Conservation (phyloP, 2,113 vertebrate genomes). For the Antennarius striatus region DNA sequence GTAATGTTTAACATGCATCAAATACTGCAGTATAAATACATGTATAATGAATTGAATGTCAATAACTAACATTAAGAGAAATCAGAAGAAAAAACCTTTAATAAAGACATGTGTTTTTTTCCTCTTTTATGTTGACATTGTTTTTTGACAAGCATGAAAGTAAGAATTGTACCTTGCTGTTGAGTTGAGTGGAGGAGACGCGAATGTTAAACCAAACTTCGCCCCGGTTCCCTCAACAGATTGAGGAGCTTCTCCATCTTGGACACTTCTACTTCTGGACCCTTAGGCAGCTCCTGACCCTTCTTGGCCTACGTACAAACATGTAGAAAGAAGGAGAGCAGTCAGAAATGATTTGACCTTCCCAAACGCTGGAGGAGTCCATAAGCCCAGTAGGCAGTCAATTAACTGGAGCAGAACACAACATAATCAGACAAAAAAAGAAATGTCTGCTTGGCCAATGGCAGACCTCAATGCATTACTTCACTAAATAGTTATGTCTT, state of each 20-base stretch:
- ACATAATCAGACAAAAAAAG: constrained; percentile 1
- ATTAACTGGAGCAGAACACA: constrained; percentile 14
- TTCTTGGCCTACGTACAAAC: constrained; percentile 84
- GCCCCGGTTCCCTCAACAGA: constrained; percentile 79
- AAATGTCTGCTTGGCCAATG: too few relatives aligned
- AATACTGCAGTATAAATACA: constrained; percentile 18
- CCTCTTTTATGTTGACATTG: constrained; percentile 1
- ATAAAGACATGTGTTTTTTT: constrained; percentile 28
- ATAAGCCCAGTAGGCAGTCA: constrained; percentile 9
- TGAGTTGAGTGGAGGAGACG: not conserved
- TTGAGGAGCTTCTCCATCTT: constrained; percentile 93
- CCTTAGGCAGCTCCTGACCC: constrained; percentile 84
- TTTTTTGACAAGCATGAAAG: constrained; percentile 14
- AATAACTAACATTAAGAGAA: constrained; percentile 14
- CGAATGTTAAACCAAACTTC: not conserved
- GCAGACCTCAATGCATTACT: too few relatives aligned
- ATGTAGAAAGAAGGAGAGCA: constrained; percentile 4
- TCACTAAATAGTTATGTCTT: not conserved
- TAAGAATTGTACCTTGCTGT: constrained; percentile 2
- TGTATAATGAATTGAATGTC: constrained; percentile 26
- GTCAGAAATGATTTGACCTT: constrained; percentile 16
- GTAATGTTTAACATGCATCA: constrained; percentile 26
- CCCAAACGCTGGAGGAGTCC: constrained; percentile 6
- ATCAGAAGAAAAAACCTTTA: constrained; percentile 12
- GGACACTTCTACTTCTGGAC: constrained; percentile 85